Evolutionary conservation across 2,113 vertebrate species (phyloP).

Genomic region (Nibea coibor): DNA sequence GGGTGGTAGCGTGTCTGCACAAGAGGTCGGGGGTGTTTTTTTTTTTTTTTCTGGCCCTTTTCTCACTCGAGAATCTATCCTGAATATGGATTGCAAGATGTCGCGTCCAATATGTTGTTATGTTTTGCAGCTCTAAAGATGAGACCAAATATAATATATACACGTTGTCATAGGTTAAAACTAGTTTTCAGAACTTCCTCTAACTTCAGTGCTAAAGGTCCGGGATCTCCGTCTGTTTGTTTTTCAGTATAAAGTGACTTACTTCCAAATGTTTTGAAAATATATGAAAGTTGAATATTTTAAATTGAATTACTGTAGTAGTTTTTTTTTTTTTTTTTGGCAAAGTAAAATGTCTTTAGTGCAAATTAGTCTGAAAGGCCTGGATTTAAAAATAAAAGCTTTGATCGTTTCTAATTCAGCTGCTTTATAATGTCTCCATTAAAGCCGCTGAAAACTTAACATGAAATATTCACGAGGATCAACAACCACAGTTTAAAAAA

Average conservation of each 20-base stretch:
- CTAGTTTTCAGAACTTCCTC: constrained; percentile 6
- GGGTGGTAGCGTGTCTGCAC: constrained; percentile 1
- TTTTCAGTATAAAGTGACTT: not conserved
- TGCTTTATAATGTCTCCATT: not conserved
- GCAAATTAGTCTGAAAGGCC: not conserved
- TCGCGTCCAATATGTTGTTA: not conserved
- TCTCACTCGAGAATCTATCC: not conserved
- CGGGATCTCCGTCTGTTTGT: constrained; percentile 7
- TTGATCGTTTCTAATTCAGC: not conserved
- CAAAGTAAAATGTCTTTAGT: not conserved
- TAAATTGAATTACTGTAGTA: not conserved
- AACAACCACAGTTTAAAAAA: not conserved
- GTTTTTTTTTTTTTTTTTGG: not conserved
- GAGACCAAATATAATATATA: not conserved
- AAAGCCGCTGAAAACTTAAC: not conserved
- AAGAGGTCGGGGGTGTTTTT: not conserved
- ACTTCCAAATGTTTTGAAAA: not conserved
- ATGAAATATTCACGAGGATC: not conserved
- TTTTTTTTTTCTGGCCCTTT: not conserved
- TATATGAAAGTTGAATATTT: constrained; percentile 1
- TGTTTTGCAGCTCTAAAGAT: not conserved
- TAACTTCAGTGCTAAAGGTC: constrained; percentile 6
- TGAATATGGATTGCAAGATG: constrained; percentile 47
- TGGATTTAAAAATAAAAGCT: not conserved
- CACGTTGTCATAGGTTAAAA: constrained; percentile 9